phyloP scores from a whole-genome alignment of 2,888 invertebrate genomes.

The Drosophila infuscata region DNA sequence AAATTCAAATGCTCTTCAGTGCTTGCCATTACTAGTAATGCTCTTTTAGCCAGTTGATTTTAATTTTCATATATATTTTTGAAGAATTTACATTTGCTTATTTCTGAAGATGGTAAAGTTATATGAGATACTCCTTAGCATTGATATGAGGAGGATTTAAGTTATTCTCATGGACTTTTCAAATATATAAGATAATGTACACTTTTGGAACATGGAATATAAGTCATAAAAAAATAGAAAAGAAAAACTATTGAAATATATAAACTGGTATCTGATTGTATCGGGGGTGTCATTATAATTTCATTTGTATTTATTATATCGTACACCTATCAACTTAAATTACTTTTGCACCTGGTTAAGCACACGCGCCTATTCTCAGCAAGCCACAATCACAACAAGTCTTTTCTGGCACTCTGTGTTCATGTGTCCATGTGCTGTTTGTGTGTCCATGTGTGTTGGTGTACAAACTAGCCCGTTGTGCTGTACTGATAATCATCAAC shows the following conservation, averaged over 20 bases:
- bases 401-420: constrained; percentile 32
- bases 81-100: background rate
- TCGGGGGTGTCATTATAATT: background rate
- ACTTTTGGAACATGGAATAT: background rate
- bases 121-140: background rate
- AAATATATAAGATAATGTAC: background rate
- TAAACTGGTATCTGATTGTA: background rate
- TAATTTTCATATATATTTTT: background rate
- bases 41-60: background rate
- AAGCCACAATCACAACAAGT: constrained; percentile 30
- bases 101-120: background rate
- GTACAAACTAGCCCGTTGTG: constrained; percentile 46
- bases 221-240: background rate
- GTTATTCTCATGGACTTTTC: background rate
- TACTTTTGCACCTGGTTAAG: constrained; percentile 29
- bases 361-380: constrained; percentile 53
- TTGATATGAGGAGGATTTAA: background rate
- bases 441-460: constrained; percentile 37
- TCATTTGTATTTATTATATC: background rate
- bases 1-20: background rate
- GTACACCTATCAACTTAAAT: background rate
- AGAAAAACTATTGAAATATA: background rate
- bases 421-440: constrained; percentile 38
- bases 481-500: constrained; percentile 65
- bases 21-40: background rate